Conservation (phyloP, 2,888 invertebrate species). For the Anoncus sp. region DNA sequence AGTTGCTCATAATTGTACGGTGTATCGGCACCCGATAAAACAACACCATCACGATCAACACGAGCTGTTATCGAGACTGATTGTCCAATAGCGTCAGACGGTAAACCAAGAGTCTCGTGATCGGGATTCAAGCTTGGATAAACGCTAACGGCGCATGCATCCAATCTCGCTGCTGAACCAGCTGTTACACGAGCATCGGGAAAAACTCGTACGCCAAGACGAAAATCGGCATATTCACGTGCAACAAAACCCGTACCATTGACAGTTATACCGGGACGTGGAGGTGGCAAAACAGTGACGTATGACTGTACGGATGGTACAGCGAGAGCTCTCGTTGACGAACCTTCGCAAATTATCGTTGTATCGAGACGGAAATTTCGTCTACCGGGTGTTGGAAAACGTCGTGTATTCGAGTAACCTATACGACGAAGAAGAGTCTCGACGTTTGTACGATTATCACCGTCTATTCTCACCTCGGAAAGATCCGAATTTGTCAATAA, state of each 20-base stretch:
- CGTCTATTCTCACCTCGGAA: constrained; percentile 96
- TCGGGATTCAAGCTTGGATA: constrained; percentile 98
- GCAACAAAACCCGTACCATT: constrained; percentile 93
- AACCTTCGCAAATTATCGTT: constrained; percentile 89
- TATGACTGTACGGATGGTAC: constrained; percentile 92
- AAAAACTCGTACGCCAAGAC: constrained; percentile 94
- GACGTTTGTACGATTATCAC: constrained; percentile 95
- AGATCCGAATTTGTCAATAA: constrained; percentile 90
- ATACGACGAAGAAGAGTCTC: constrained; percentile 94
- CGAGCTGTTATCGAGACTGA: constrained; percentile 91
- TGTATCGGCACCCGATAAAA: constrained; percentile 91
- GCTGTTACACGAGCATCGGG: constrained; percentile 92
- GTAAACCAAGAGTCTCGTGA: constrained; percentile 94
- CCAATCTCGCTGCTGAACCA: constrained; percentile 87
- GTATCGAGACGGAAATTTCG: constrained; percentile 93
- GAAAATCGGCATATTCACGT: constrained; percentile 93
- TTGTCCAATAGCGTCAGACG: constrained; percentile 88
- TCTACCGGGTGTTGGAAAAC: constrained; percentile 97
- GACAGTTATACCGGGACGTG: constrained; percentile 92
- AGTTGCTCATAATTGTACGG: constrained; percentile 92
- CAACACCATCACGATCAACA: constrained; percentile 95
- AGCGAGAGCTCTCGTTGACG: constrained; percentile 89
- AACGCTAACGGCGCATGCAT: constrained; percentile 97
- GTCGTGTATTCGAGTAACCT: constrained; percentile 95
- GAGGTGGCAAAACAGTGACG: constrained; percentile 94